Base-by-base conservation (phyloP, 2,888 invertebrate genomes). In the Acleris sparsana region DNA sequence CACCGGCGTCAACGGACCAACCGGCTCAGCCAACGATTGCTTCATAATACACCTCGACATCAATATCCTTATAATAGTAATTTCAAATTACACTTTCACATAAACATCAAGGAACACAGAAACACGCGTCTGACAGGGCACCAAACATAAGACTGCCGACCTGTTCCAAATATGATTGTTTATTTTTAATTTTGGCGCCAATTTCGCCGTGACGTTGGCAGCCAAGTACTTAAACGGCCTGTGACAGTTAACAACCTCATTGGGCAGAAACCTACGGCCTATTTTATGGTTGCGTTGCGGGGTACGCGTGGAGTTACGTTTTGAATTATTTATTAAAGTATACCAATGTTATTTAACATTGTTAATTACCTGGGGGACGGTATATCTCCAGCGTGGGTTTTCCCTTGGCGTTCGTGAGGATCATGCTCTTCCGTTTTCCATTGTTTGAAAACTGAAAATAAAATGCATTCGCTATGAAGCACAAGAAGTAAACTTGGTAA, bases 361-460 rank as follows among this genome's bases (percentile, higher is more conserved):
- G 68, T 94, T 93, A 85, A 39, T 39, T 39, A 97, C 97, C 97
- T 84, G 97, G 97, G 68, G 97, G 97, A 80, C 97, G 94, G 86
- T 97, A 97, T 76, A 97, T 96, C 91, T 97, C 97, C 90, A 97
- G 94, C 25, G 97, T 95, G 13, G 97, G 97, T 86, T 97, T 97
- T 59, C 95, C 94, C 83, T 95, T 94, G 22, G 90, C 82, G 73
- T 94, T 93, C 71, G 95, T 94, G 81, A 96, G 93, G 72, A 95
- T 96, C 89, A 95, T 95, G 86, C 95, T 96, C 79, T 95, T 94
- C 76, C 96, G 94, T 89, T 96, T 96, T 81, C 94, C 93, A 82
- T 94, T 95, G 92, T 95, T 93, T 75, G 93, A 87, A 92, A 94
- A 90, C 92, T 92, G 87, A 67, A 80, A 84, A 73, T 77, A 69